Conservation (phyloP, 2,888 invertebrate genomes). For the Melipona bicolor region DNA sequence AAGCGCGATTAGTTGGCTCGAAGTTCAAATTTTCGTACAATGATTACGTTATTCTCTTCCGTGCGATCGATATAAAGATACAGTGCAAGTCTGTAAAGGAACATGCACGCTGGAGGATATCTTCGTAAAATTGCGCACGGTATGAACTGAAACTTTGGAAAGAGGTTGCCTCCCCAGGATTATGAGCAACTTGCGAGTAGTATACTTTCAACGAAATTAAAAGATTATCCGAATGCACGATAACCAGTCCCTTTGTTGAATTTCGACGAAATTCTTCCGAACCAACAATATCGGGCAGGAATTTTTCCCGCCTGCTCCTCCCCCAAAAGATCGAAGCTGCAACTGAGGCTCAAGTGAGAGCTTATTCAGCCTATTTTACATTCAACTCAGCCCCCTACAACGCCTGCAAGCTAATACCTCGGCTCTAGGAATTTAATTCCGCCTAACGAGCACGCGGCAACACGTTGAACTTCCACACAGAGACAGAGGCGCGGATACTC, state of each 20-base stretch:
- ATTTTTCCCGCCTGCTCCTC: no score
- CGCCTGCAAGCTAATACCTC: not conserved
- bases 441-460: slow-evolving; percentile 31
- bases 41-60: not conserved
- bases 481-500: slow-evolving; percentile 9
- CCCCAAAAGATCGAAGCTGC: no score
- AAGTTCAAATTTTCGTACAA: no score
- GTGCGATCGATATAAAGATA: not conserved
- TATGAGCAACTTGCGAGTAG: not conserved
- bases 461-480: slow-evolving; percentile 27
- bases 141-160: not conserved
- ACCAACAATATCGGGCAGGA: no score
- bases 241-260: not conserved
- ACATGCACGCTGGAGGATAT: not conserved
- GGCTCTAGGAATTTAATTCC: slow-evolving; percentile 32
- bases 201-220: not conserved
- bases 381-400: not conserved
- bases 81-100: not conserved
- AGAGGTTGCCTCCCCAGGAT: not conserved
- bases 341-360: not conserved
- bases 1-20: no score
- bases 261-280: not conserved
- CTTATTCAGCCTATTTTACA: not conserved
- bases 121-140: not conserved
- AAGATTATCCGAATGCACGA: not conserved